Evolutionary conservation across 2,113 vertebrate species (phyloP).

Genomic region (Nymphicus hollandicus): DNA sequence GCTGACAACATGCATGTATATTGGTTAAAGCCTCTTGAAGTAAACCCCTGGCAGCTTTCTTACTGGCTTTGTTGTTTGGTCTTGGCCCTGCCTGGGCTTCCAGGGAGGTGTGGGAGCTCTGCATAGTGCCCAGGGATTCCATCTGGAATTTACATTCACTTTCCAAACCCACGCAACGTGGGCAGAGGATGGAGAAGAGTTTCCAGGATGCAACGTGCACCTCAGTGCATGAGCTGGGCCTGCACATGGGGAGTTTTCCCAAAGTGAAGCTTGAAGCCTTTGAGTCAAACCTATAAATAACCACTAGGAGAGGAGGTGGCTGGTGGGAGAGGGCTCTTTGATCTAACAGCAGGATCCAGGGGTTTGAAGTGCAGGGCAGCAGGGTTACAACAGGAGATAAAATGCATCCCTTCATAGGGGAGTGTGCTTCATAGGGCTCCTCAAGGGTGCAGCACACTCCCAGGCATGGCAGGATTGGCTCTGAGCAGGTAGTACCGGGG

Average conservation of each 20-base stretch:
- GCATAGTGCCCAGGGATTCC: not conserved
- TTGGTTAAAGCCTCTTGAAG: not conserved
- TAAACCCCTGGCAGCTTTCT: not conserved
- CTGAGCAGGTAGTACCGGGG: not conserved
- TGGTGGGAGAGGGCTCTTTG: not conserved
- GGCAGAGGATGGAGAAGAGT: not conserved
- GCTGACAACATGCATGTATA: not conserved
- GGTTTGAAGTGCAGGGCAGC: not conserved
- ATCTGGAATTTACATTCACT: not conserved
- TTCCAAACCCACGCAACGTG: not conserved
- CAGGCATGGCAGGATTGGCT: not conserved
- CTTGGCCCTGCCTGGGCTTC: not conserved
- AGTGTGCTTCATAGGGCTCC: not conserved
- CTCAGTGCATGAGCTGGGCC: accelerated
- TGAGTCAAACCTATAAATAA: not conserved
- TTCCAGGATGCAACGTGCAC: not conserved
- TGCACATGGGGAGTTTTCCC: not conserved
- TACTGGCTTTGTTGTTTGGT: not conserved
- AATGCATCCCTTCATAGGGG: not conserved
- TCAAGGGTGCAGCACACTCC: not conserved
- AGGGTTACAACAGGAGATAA: not conserved
- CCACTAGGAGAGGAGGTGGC: not conserved
- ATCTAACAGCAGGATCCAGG: not conserved
- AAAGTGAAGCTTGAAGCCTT: not conserved
- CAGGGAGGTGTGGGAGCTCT: not conserved